Conservation (phyloP, 2,888 invertebrate species). For the Resseliella maxima region DNA sequence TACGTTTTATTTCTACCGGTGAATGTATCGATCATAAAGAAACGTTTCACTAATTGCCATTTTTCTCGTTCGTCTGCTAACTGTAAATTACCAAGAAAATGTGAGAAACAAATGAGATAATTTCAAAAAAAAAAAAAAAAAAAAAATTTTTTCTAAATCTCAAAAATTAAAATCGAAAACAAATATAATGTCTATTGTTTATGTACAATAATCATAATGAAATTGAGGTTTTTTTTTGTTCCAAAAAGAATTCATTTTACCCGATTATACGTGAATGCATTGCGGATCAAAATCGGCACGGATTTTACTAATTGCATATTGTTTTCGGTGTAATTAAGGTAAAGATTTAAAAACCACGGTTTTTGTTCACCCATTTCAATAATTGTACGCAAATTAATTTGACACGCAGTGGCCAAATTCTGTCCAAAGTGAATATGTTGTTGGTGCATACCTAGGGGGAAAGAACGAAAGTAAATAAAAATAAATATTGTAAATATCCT, state of each 20-base stretch:
- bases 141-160: no score
- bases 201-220: no score
- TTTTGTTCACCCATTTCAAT: conserved; percentile 59
- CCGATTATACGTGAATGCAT: conserved; percentile 63
- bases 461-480: no score
- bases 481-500: no score
- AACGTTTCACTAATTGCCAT: conserved; percentile 76
- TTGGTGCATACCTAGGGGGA: no score
- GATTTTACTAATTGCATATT: conserved; percentile 62
- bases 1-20: conserved; percentile 64
- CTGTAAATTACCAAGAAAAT: no score
- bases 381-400: conserved; percentile 59
- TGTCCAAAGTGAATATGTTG: conserved; percentile 57
- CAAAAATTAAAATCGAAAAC: conserved; percentile 59
- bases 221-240: no score
- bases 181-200: background rate
- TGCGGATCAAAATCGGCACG: conserved; percentile 65
- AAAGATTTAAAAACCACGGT: conserved; percentile 64
- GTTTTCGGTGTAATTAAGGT: conserved; percentile 64
- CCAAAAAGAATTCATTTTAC: no score
- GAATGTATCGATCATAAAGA: conserved; percentile 75
- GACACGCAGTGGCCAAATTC: conserved; percentile 61
- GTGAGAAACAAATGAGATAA: no score
- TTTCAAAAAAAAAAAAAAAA: no score
- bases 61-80: conserved; percentile 67